Evolutionary conservation across 1,140 invertebrate genomes (phyloP), one percentile per base, ranked within the genome.

Genomic region (Leptoteleia sp.): DNA sequence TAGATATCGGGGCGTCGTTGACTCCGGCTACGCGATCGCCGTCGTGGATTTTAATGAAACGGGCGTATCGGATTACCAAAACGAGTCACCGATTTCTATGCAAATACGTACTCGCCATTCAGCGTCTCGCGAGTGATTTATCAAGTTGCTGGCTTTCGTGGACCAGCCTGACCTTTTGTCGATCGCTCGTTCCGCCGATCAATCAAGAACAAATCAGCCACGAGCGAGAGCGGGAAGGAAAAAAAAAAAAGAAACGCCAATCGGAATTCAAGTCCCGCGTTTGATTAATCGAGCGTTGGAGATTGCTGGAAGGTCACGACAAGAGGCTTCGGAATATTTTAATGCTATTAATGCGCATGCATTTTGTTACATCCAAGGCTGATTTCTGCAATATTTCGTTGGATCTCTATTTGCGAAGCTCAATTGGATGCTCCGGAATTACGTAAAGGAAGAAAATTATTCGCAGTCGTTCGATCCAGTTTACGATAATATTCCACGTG

Each of bases 1-100:
- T 68, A 76, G 72, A 76, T 62, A 68, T 47, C 55, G 45, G 29
- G 7, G 47, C 62, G 55, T 67, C 54, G 72, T 61, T 48, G 72
- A 59, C 45, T 67, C 50, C 31, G 54, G 15, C 19, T 37, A 31
- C 38, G 16, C 47, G 68, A 72, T 55, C 35, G 33, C 35, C 27
- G 29, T 52, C 4, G 52, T 25, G 25, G 52, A 77, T n/a, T 77
- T 64, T 52, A 52, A 45, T 33, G 55, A 37, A 59, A 29, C 61
- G 47, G 7, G 13, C 62, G 19, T 67, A 77, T 77, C 52, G 50
- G 59, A 71, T 71, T 71, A 62, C 59, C 50, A 16, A 16, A 61
- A 47, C 55, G 55, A 45, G 31, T 50, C 22, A 50, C 43, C 35
- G 43, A 76, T 68, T 76, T 61, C 19, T 40, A 68, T 76, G 71